Base-by-base conservation (phyloP, 2,113 vertebrate genomes). In the Ariopsis seemanni region DNA sequence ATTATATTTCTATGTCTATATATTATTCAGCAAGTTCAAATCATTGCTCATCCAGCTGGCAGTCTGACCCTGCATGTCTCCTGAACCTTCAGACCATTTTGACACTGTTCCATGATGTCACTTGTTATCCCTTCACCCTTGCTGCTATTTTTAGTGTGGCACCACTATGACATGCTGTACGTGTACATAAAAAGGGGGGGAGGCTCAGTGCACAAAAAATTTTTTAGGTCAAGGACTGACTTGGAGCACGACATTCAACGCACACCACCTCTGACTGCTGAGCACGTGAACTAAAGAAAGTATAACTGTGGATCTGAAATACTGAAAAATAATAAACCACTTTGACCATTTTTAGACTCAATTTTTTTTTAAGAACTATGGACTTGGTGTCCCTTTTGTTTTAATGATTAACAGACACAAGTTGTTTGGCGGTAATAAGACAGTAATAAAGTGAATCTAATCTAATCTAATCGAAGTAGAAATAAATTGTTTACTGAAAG, bases 141-240 rank as follows among this genome's bases (percentile, higher is more conserved):
- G 65, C 86, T 84, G 82, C 81, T 88, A 84, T 88, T 88, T 88
- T 79, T 83, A 84, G 62, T 27, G 5, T 67, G 72, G 62, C 34
- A 79, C 42, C 74, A 75, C 27, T 58, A 34, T 82, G 89, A 82
- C 86, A 80, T 67, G 86, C 77, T 89, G 88, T 53, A 86, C 69
- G 90, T 91, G 89, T 89, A 86, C 69, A 79, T 57, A 84, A 80
- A 82, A 86, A 42, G 55, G 71, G 53, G 80, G 83, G 69, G 71
- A 88, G 87, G 84, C 25, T 34, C 18, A 15, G 84, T 58, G 83
- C 82, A 71, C 77, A 65, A 57, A 71, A 72, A 71, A 14, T 11
- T 58, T 83, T 88, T 85, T 80, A 27, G 67, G 60, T 87, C 82
- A 53, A 67, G 80, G 75, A 91, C 84, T 82, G 75, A 91, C 84